Evolutionary conservation across 2,797 vertebrate genomes (phyloP).

Genomic region (Spatula clypeata): DNA sequence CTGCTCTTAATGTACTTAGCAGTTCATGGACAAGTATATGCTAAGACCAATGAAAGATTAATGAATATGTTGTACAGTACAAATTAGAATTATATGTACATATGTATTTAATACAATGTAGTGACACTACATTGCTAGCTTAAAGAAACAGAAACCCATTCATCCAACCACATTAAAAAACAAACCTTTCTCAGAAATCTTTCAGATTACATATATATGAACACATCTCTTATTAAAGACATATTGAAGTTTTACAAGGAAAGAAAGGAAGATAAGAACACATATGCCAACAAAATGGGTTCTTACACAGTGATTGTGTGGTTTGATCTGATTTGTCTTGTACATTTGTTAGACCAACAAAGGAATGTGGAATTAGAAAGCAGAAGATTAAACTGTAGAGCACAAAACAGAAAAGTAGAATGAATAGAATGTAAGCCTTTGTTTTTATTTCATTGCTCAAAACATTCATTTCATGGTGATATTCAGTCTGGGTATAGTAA

Average conservation of each 20-base stretch:
- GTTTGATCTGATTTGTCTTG: neutral
- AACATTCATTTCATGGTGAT: slow-evolving; percentile 13
- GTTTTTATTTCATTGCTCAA: slow-evolving; percentile 11
- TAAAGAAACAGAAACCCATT: neutral
- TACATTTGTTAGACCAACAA: neutral
- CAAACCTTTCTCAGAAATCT: neutral
- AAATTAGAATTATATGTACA: neutral
- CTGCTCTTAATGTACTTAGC: neutral
- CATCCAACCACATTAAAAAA: neutral
- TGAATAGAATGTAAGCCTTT: neutral
- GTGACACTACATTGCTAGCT: neutral
- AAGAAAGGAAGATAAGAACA: neutral
- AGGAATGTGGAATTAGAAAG: neutral
- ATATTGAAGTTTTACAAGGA: neutral
- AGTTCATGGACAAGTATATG: neutral
- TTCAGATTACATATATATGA: neutral
- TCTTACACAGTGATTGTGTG: neutral
- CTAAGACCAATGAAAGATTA: neutral
- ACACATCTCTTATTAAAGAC: neutral
- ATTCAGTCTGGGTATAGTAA: slow-evolving; percentile 10
- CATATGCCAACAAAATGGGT: neutral
- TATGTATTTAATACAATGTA: neutral
- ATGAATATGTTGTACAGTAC: neutral
- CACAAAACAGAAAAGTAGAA: neutral
- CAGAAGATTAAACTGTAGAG: neutral